Base-by-base conservation (phyloP, 2,888 invertebrate genomes). In the Dasysyrphus albostriatus region DNA sequence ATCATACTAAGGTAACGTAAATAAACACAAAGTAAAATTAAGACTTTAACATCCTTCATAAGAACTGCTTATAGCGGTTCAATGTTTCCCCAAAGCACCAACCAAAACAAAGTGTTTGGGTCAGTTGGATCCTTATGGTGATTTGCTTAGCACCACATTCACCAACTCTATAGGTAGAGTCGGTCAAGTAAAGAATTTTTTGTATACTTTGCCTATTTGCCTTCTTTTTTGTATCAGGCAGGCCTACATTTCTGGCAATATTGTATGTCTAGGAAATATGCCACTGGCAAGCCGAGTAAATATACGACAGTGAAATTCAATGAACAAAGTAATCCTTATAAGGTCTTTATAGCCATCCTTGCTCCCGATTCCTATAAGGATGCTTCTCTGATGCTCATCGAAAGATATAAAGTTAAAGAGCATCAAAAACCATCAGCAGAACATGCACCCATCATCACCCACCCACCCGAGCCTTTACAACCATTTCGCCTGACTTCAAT, bases 261-360 rank as follows among this genome's bases (percentile, higher is more conserved):
- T 59, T 69, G 42, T 63, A 67, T 67, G 83, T 73, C 72, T 83
- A 32, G 37, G 1, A 73, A 54, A 59, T 56, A 7, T 44, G 10
- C 78, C 59, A 9, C 14, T 19, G 49, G 37, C 34, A 78, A 54
- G 7, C 19, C 10, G 47, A 44, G 29, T 19, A 73, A 76, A 74
- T 19, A 19, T 49, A 47, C 34, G 39, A 32, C 44, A 67, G 32
- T 6, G 51, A 54, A 24, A 61, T 56, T 39, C 56, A 63, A 54
- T 61, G 78, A 59, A 61, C 58, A 72, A 76, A 44, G 47, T 69
- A 73, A 42, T 58, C 49, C 47, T 51, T 29, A 76, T 32, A 82
- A 74, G 49, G 42, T 69, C 47, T 73, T 77, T 49, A 42, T 51
- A 24, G 12, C 34, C 56, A 74, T 70, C 61, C 85, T 82, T 85